Evolutionary conservation across 2,888 invertebrate genomes (phyloP).

Genomic region (Drosophila trichaetosa): DNA sequence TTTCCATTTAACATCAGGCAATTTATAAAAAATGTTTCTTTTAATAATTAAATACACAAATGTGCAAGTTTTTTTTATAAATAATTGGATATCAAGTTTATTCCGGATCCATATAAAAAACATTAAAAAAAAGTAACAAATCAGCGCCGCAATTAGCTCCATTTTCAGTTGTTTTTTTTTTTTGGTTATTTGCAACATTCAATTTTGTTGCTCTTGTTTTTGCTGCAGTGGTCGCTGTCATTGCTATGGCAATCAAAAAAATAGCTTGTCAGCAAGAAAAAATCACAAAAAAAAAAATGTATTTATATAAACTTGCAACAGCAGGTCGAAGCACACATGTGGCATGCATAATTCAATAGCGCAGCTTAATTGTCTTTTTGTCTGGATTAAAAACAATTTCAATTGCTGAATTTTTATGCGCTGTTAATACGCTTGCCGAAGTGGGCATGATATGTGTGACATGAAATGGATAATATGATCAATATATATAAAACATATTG

Average conservation of each 20-base stretch:
- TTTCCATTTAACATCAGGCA: neutral
- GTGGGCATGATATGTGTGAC: neutral
- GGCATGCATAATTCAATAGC: constrained; percentile 54
- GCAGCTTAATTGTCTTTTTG: constrained; percentile 67
- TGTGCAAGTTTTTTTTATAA: constrained; percentile 7
- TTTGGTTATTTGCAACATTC: constrained; percentile 17
- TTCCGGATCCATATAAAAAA: constrained; percentile 10
- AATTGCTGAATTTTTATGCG: constrained; percentile 46
- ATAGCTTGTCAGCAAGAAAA: constrained; percentile 27
- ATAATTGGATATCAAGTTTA: constrained; percentile 42
- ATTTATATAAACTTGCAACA: constrained; percentile 22
- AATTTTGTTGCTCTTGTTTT: constrained; percentile 9
- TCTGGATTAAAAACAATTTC: constrained; percentile 66
- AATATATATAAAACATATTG: neutral
- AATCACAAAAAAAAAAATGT: constrained; percentile 3
- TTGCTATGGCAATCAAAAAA: constrained; percentile 60
- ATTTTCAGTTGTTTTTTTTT: constrained; percentile 14
- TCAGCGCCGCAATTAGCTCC: constrained; percentile 41
- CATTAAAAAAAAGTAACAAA: constrained; percentile 11
- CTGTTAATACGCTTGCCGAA: constrained; percentile 1
- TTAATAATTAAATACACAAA: neutral
- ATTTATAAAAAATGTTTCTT: neutral
- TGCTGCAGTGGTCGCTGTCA: constrained; percentile 19
- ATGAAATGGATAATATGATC: neutral
- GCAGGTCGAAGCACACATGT: constrained; percentile 45